A percentile compares a stretch with the other conserved stretches of the same genome.
Evolutionary conservation across 2,113 vertebrate genomes (phyloP).

Genomic region (Mesembrinibis cayennensis): DNA sequence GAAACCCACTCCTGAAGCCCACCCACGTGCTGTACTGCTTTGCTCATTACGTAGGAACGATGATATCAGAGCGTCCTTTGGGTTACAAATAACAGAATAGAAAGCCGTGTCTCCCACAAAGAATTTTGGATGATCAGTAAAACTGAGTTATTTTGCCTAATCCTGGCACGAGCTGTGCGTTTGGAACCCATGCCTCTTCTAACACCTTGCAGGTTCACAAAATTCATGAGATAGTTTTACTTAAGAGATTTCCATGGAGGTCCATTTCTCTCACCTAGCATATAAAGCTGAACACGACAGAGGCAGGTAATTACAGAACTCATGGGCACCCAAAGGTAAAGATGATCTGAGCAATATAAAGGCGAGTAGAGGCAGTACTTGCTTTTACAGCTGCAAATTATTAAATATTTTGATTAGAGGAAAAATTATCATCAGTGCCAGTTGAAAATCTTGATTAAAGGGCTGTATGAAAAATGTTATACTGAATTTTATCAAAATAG

Average conservation of each 20-base stretch:
- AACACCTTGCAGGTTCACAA: background rate
- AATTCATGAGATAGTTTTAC: background rate
- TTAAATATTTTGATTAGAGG: background rate
- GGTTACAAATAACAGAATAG: background rate
- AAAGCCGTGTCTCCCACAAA: background rate
- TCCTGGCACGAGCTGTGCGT: background rate
- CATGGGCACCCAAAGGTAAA: background rate
- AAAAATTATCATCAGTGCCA: background rate
- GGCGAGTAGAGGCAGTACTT: background rate
- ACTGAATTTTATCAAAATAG: background rate
- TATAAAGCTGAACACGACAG: rapidly evolving
- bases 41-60: rapidly evolving
- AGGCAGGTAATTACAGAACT: background rate
- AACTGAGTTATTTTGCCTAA: background rate
- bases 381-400: background rate
- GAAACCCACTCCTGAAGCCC: background rate
- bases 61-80: background rate
- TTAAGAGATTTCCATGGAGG: background rate
- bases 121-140: background rate
- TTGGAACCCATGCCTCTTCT: background rate
- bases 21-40: background rate
- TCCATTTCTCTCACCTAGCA: background rate
- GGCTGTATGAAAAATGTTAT: background rate
- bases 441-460: background rate
- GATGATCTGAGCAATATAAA: background rate